phyloP scores from a whole-genome alignment of 1,140 invertebrate species.

The Nasonia longicornis region DNA sequence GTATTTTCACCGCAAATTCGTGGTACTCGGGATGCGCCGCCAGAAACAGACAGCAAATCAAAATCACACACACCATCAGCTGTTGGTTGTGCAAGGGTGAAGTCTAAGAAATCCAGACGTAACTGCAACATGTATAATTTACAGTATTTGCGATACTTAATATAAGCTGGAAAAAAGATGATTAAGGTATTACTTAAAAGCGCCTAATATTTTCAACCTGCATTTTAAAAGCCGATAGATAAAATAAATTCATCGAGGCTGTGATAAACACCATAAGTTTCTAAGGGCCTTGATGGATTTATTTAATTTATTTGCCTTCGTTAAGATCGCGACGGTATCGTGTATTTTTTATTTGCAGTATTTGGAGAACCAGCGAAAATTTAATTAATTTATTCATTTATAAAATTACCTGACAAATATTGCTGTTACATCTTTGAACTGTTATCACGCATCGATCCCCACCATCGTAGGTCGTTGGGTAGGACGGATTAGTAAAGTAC shows the following conservation, averaged over 20 bases:
- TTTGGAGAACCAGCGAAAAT: too few species aligned
- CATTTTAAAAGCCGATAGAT: too few species aligned
- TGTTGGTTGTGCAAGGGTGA: constrained; percentile 79
- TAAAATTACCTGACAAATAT: constrained; percentile 79
- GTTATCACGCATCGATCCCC: constrained; percentile 78
- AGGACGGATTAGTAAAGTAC: constrained; percentile 83
- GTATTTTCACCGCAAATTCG: constrained; percentile 84
- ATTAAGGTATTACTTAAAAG: background rate
- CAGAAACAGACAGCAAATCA: constrained; percentile 79
- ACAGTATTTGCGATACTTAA: background rate
- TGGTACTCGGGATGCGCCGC: constrained; percentile 75
- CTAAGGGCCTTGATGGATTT: too few species aligned
- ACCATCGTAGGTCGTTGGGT: constrained; percentile 76
- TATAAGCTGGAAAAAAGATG: constrained; percentile 28
- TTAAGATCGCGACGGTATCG: too few species aligned
- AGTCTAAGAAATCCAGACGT: constrained; percentile 81
- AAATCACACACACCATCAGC: constrained; percentile 78
- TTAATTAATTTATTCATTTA: too few species aligned
- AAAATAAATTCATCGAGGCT: too few species aligned
- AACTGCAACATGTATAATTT: constrained; percentile 70
- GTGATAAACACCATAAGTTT: too few species aligned
- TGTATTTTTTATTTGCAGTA: too few species aligned
- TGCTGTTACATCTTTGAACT: constrained; percentile 75
- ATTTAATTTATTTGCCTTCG: too few species aligned
- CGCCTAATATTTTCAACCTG: too few species aligned